Conservation (phyloP, 2,113 vertebrate species). For the Lipophrys pholis region DNA sequence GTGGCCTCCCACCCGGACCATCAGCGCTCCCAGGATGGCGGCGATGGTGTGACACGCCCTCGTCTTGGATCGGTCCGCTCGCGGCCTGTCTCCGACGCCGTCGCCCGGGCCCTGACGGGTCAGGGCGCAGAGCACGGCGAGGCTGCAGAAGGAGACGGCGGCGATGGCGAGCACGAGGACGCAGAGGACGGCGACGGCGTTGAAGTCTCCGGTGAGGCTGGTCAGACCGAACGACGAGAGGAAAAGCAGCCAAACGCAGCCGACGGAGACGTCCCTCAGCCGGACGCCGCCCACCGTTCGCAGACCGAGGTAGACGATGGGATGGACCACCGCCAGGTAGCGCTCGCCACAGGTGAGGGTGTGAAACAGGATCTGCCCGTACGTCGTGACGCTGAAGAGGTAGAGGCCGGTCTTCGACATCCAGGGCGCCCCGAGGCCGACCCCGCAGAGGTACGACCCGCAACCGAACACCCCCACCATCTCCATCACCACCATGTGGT, state of each 20-base stretch:
- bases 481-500: neutral
- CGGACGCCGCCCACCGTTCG: neutral
- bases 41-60: conserved; percentile 5
- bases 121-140: conserved; percentile 5
- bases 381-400: neutral
- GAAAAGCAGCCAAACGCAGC: conserved; percentile 10
- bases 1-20: neutral
- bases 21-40: neutral
- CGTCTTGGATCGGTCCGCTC: neutral
- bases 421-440: neutral
- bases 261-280: conserved; percentile 1
- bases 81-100: neutral
- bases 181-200: neutral
- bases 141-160: neutral
- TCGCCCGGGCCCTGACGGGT: neutral
- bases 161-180: neutral
- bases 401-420: neutral
- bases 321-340: conserved; percentile 26
- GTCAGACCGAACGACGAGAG: too few species aligned
- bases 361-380: neutral
- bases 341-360: neutral
- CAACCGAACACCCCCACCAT: neutral
- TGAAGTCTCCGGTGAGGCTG: fast-evolving
- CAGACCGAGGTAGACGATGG: conserved; percentile 13
- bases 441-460: neutral